Percentiles rank a stretch among this genome's conserved stretches.
Evolutionary conservation across 2,113 vertebrate species (phyloP).

Genomic region (Syngnathus floridae): DNA sequence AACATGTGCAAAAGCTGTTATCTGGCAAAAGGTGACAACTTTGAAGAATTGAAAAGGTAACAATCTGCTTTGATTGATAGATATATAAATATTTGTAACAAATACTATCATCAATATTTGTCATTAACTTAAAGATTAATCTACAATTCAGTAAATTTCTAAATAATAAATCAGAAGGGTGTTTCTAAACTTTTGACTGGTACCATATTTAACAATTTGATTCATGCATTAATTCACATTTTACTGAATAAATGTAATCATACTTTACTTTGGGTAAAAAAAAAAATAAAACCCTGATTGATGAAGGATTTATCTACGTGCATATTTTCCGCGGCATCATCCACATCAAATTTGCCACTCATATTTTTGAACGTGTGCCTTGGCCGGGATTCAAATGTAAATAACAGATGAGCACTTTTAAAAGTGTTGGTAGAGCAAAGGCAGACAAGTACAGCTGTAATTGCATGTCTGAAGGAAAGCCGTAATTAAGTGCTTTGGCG

Average conservation of each 20-base stretch:
- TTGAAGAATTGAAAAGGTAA: too few species aligned
- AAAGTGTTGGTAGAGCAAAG: slow-evolving; percentile 23
- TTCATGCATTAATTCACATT: neutral
- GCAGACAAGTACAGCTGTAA: slow-evolving; percentile 36
- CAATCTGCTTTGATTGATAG: too few species aligned
- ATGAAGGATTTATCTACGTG: neutral
- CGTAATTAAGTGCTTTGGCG: slow-evolving; percentile 49
- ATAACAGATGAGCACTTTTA: slow-evolving; percentile 23
- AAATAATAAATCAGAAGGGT: too few species aligned
- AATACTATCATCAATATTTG: too few species aligned
- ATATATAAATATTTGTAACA: too few species aligned
- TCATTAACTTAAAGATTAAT: too few species aligned
- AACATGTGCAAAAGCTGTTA: too few species aligned
- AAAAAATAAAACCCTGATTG: neutral
- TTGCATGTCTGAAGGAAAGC: slow-evolving; percentile 47
- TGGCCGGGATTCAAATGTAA: slow-evolving; percentile 24
- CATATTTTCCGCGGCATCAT: neutral
- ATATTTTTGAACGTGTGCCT: neutral
- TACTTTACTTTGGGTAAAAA: neutral
- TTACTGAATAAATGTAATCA: neutral
- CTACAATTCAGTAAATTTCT: too few species aligned
- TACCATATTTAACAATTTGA: too few species aligned
- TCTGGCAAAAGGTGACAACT: too few species aligned
- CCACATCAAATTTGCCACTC: neutral
- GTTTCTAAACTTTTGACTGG: too few species aligned